Base-by-base conservation (phyloP, 2,888 invertebrate genomes). In the Mythimna lalbum region DNA sequence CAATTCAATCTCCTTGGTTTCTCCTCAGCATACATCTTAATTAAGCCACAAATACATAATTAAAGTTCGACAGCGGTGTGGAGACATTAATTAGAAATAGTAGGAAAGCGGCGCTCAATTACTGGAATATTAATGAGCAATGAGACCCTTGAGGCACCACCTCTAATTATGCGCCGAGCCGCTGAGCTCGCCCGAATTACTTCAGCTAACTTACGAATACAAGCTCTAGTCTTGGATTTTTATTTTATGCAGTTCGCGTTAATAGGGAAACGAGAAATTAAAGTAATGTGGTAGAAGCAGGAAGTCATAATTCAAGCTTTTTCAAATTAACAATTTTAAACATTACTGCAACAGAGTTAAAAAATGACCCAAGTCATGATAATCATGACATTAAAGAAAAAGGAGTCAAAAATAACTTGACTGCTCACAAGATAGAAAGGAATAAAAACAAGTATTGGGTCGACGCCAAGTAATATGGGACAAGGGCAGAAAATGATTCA, bases 81-180 rank as follows among this genome's bases (percentile, higher is more conserved):
- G 73, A 78, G 82, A 82, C 75, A 73, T 78, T 85, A 80, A 85
- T 83, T 83, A 84, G 69, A 80, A 82, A 70, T 86, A 76, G 77
- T 78, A 82, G 82, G 71, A 59, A 67, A 61, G 62, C 66, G 69
- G 64, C 47, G 82, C 78, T 82, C 74, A 82, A 84, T 86, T 83
- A 83, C 73, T 67, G 69, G 70, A 70, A 72, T 86, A 85, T 86
- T 86, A 86, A 87, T 81, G 87, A 86, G 86, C 82, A 87, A 82
- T 87, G 78, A 81, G 78, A 61, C 73, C 72, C 86, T 82, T 52
- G 77, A 72, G 80, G 79, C 71, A 61, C 43, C 76, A 75, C 72
- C 78, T 82, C 79, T 82, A 85, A 83, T 85, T 85, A 85, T 68
- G 79, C 67, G 62, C 66, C 23, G 72, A 68, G 66, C 63, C 50